Percentiles rank a stretch among this genome's conserved stretches.
Conservation (phyloP, 2,888 invertebrate species). For the Rhagonycha lutea region DNA sequence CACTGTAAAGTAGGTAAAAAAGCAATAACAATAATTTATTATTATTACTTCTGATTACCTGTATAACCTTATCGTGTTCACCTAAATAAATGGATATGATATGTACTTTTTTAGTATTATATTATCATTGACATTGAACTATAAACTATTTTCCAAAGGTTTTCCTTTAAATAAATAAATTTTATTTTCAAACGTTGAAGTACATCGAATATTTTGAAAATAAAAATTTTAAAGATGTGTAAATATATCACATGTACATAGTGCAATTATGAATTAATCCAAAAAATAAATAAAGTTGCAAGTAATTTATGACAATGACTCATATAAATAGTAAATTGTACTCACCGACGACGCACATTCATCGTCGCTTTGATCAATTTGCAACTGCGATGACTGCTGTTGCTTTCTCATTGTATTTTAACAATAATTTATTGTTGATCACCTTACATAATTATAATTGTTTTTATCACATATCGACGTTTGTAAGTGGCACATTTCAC, state of each 20-base stretch:
- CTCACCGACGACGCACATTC: constrained; percentile 61
- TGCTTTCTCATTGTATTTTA: constrained; percentile 22
- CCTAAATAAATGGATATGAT: background rate
- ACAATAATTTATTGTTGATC: constrained; percentile 7
- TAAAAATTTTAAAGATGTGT: background rate
- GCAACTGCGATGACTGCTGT: constrained; percentile 44
- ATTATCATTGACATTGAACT: background rate
- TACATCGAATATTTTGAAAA: background rate
- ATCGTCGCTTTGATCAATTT: constrained; percentile 58
- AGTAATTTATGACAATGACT: constrained; percentile 8
- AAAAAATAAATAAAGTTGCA: background rate
- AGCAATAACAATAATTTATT: background rate
- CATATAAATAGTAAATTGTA: constrained; percentile 14
- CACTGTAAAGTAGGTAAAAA: too few species aligned
- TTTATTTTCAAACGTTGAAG: background rate
- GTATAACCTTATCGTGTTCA: background rate
- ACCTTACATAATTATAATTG: constrained; percentile 8
- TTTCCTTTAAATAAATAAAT: background rate
- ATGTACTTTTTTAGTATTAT: background rate
- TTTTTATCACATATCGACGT: constrained; percentile 16
- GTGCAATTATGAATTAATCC: background rate
- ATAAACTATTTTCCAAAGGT: background rate
- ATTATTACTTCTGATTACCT: background rate
- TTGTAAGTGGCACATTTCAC: constrained; percentile 7
- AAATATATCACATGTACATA: background rate